Evolutionary conservation across 2,113 vertebrate genomes (phyloP).

Genomic region (Hylia prasina): DNA sequence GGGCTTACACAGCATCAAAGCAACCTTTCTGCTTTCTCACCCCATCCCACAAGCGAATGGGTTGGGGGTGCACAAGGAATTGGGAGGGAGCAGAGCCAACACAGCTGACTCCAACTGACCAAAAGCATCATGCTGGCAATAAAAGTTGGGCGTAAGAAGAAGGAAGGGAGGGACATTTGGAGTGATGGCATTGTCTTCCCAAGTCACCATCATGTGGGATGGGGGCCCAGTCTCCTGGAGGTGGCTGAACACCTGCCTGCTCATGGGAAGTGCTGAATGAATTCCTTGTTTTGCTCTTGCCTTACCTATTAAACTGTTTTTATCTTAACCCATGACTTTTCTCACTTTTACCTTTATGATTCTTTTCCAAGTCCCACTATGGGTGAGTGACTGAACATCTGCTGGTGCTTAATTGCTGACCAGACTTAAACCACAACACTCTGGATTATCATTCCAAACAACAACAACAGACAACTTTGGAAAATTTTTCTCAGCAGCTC

Average conservation of each 20-base stretch:
- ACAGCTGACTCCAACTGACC: not conserved
- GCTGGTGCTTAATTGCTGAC: not conserved
- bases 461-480: not conserved
- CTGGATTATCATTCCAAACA: not conserved
- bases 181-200: not conserved
- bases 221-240: not conserved
- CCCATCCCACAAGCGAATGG: not conserved
- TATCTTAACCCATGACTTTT: not conserved
- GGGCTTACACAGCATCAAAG: not conserved
- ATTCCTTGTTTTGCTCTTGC: not conserved
- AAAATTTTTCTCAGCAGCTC: not conserved
- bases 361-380: not conserved
- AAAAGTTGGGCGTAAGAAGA: not conserved
- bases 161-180: not conserved
- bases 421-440: not conserved
- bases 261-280: rapidly evolving
- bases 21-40: not conserved
- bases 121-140: not conserved
- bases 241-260: not conserved
- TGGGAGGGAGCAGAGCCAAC: not conserved
- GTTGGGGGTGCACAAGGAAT: not conserved
- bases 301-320: not conserved
- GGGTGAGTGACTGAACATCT: not conserved
- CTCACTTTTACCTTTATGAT: not conserved
- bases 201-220: rapidly evolving